Percentiles rank a stretch among this genome's conserved stretches.
Conservation (phyloP, 2,888 invertebrate genomes). For the Temnothorax rugatulus region DNA sequence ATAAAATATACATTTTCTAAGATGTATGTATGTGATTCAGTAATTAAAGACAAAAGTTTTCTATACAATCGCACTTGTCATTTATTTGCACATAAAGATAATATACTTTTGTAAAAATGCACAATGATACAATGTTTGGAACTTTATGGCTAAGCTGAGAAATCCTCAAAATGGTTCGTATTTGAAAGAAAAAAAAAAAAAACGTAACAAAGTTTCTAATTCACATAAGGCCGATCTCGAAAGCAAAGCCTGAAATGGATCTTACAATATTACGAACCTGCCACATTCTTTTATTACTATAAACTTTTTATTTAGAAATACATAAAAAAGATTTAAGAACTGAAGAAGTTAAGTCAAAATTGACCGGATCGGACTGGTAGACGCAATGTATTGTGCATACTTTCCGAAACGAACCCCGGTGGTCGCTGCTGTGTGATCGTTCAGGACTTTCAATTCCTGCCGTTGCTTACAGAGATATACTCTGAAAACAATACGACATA, state of each 20-base stretch:
- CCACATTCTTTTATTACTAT: background rate
- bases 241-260: background rate
- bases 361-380: constrained; percentile 90
- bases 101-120: background rate
- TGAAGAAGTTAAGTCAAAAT: constrained; percentile 11
- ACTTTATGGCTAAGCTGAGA: background rate
- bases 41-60: background rate
- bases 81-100: background rate
- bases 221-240: background rate
- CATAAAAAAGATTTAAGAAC: too few relatives aligned
- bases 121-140: background rate
- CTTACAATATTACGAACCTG: background rate
- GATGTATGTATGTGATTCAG: background rate
- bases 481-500: constrained; percentile 87
- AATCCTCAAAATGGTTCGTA: background rate
- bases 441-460: constrained; percentile 97
- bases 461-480: constrained; percentile 98
- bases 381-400: constrained; percentile 97
- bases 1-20: constrained; percentile 22
- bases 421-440: constrained; percentile 98
- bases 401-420: constrained; percentile 99
- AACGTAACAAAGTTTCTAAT: background rate
- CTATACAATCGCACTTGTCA: background rate
- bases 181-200: background rate
- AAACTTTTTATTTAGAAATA: background rate